These are phyloP conservation scores for Entelurus aequoreus DNA, from an alignment of 2,113 vertebrate species.

Conservation along the genomic window DNA sequence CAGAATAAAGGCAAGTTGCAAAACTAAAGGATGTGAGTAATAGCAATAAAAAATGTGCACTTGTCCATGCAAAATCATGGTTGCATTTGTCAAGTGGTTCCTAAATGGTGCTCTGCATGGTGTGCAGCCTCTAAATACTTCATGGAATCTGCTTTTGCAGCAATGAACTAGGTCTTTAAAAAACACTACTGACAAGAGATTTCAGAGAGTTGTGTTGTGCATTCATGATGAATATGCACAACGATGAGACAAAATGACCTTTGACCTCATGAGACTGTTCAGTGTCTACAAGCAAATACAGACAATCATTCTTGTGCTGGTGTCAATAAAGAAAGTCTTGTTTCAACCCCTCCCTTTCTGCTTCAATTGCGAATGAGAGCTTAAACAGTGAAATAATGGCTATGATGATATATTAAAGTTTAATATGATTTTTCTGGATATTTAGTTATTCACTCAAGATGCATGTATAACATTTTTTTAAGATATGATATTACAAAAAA, in stretches of 20 bases:
- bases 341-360: neutral
- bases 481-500: too few relatives aligned
- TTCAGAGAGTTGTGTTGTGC: slow-evolving; percentile 17
- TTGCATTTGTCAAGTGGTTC: neutral
- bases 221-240: slow-evolving; percentile 16
- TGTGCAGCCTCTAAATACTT: slow-evolving; percentile 33
- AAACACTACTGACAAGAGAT: slow-evolving; percentile 1
- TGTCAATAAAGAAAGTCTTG: slow-evolving; percentile 15
- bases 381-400: neutral
- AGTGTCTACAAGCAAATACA: slow-evolving; percentile 10
- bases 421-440: too few relatives aligned
- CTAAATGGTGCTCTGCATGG: neutral
- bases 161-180: slow-evolving; percentile 12
- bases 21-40: neutral
- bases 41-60: neutral
- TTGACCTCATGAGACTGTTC: slow-evolving; percentile 7
- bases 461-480: too few relatives aligned
- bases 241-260: slow-evolving; percentile 18
- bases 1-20: neutral
- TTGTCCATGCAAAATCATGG: neutral
- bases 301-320: slow-evolving; percentile 18
- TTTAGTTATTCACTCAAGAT: too few relatives aligned
- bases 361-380: neutral
- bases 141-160: slow-evolving; percentile 22
- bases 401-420: neutral